Evolutionary conservation across 2,797 vertebrate species (phyloP).

Genomic region (Moxostoma hubbsi): DNA sequence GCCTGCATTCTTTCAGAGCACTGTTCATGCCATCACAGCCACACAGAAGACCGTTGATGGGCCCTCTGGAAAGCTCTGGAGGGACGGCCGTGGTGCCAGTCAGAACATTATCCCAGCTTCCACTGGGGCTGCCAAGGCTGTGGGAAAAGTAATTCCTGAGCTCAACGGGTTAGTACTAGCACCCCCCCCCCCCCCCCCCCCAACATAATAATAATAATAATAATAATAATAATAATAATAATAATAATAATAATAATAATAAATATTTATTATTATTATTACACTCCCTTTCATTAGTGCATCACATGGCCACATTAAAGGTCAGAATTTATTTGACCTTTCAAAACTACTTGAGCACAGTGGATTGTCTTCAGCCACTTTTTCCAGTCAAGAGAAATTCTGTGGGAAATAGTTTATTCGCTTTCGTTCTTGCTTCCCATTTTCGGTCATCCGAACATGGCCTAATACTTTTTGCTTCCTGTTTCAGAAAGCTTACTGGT

Average conservation of each 20-base stretch:
- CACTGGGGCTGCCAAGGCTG: conserved; percentile 95
- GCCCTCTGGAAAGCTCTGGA: conserved; percentile 94
- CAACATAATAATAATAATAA: no score
- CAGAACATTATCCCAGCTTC: conserved; percentile 99
- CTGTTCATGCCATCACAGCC: conserved; percentile 94
- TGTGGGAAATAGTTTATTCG: neutral
- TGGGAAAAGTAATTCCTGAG: conserved; percentile 97
- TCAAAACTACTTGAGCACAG: no score
- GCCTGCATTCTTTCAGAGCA: conserved; percentile 81
- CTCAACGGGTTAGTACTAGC: conserved; percentile 86
- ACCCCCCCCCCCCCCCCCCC: neutral
- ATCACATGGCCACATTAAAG: accelerated
- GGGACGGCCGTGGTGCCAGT: conserved; percentile 91
- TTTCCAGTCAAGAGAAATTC: no score
- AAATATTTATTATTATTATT: no score
- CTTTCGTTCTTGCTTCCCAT: neutral
- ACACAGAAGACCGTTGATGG: conserved; percentile 98
- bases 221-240: no score
- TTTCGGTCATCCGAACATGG: neutral
- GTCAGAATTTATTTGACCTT: neutral
- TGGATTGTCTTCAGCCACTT: neutral
- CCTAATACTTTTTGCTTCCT: accelerated
- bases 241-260: no score
- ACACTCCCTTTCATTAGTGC: neutral
- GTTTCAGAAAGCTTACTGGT: conserved; percentile 90